Percentiles rank a stretch among this genome's conserved stretches.
Evolutionary conservation across 2,113 vertebrate species (phyloP).

Genomic region (Phrynosoma platyrhinos): DNA sequence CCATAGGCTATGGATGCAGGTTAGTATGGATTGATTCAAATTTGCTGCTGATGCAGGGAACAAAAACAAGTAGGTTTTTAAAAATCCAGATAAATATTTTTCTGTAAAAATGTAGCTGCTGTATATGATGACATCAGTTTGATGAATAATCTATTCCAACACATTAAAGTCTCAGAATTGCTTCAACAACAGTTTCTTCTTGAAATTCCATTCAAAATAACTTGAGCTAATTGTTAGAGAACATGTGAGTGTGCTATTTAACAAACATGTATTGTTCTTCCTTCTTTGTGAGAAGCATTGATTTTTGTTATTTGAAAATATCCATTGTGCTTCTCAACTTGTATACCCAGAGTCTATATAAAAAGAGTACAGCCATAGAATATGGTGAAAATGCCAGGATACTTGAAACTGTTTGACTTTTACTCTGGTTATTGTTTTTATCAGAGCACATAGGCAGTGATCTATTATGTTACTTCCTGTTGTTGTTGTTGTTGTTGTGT

Average conservation of each 20-base stretch:
- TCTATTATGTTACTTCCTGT: not conserved
- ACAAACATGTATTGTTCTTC: not conserved
- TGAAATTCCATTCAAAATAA: not conserved
- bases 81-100: not conserved
- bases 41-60: not conserved
- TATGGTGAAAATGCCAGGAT: not conserved
- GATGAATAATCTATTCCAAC: not conserved
- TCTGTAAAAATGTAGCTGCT: not conserved
- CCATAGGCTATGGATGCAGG: not conserved
- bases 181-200: not conserved
- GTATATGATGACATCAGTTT: not conserved
- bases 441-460: not conserved
- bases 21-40: not conserved
- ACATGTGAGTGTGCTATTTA: not conserved
- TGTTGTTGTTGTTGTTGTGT: too few relatives aligned
- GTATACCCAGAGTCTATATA: not conserved
- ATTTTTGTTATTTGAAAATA: constrained; percentile 14
- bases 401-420: not conserved
- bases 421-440: not conserved
- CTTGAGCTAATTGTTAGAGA: not conserved
- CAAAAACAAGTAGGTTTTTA: not conserved
- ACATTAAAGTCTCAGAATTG: not conserved
- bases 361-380: not conserved
- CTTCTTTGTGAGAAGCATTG: not conserved
- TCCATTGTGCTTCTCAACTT: not conserved